Evolutionary conservation across 2,113 vertebrate species (phyloP).

Genomic region (Okapia johnstoni): DNA sequence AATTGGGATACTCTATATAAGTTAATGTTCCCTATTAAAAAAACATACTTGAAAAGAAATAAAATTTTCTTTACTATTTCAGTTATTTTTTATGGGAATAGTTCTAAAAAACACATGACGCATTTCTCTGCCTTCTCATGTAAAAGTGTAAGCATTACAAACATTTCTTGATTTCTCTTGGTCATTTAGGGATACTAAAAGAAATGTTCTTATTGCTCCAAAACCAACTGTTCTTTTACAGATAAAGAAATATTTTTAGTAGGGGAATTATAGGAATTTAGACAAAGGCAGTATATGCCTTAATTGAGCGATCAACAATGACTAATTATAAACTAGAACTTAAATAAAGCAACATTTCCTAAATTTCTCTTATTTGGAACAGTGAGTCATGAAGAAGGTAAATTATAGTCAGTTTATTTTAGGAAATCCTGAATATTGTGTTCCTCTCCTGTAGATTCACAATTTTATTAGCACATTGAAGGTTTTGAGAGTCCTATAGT

Average conservation of each 20-base stretch:
- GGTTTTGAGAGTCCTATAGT: neutral
- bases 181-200: neutral
- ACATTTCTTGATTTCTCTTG: neutral
- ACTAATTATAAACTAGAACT: neutral
- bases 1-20: neutral
- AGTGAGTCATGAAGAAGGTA: conserved; percentile 20
- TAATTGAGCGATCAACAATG: neutral
- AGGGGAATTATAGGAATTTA: neutral
- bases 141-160: conserved; percentile 4
- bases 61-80: neutral
- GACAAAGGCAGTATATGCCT: neutral
- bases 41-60: neutral
- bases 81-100: neutral
- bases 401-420: neutral
- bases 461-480: conserved; percentile 10
- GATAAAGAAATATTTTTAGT: neutral
- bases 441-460: neutral
- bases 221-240: neutral
- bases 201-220: neutral
- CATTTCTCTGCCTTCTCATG: neutral
- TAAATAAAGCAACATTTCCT: neutral
- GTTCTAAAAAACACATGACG: neutral
- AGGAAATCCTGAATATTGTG: neutral
- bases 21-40: neutral
- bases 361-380: neutral